A percentile compares a stretch with the other conserved stretches of the same genome.
Conservation (phyloP, 2,113 vertebrate species). For the Mobula birostris region DNA sequence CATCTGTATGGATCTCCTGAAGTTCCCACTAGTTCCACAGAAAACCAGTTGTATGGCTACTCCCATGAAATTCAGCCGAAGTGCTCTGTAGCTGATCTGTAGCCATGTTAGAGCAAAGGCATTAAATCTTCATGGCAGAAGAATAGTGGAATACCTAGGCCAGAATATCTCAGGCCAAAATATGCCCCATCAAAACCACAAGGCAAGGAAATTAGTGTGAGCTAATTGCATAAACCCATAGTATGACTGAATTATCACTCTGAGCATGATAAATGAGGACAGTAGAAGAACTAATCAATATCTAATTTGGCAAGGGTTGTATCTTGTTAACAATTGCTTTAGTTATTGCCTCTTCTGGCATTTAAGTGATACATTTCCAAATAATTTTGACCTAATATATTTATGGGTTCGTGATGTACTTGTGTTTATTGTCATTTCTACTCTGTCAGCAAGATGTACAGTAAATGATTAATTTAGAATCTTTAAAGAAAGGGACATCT, state of each 20-base stretch:
- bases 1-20: no score
- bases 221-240: background rate
- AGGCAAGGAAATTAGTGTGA: background rate
- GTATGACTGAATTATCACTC: background rate
- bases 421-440: background rate
- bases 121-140: background rate
- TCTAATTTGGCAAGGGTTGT: background rate
- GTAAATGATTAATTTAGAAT: background rate
- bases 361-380: background rate
- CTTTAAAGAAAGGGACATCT: background rate
- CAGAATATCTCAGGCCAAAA: background rate
- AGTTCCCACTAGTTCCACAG: background rate
- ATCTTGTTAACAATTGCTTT: slow-evolving; percentile 28
- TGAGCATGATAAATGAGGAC: background rate
- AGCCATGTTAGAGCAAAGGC: background rate
- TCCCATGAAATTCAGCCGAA: no score
- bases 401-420: slow-evolving; percentile 2
- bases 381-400: slow-evolving; percentile 8
- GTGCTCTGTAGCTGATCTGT: background rate
- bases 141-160: background rate
- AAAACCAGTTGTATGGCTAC: no score
- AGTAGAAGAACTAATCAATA: slow-evolving; percentile 17
- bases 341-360: background rate
- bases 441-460: background rate
- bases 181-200: background rate